Percentiles rank a stretch among this genome's conserved stretches.
Evolutionary conservation across 1,140 invertebrate genomes (phyloP).

Genomic region (Wiebesia pumilae): DNA sequence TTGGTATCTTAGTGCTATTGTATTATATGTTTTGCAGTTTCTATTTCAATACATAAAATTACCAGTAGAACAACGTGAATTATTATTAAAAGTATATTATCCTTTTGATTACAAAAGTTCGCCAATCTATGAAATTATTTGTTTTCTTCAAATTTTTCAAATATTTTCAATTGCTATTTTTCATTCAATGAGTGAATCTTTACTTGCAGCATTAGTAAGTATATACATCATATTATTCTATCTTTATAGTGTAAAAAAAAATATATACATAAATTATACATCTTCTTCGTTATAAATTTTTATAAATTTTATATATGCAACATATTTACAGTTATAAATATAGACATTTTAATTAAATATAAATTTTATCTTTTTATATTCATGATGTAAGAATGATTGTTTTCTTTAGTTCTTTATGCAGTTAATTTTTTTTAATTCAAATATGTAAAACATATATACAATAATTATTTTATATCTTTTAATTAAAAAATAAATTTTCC

Average conservation of each 20-base stretch:
- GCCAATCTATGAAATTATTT: constrained; percentile 19
- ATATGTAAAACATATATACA: no score
- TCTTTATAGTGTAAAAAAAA: not conserved
- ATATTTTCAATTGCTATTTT: not conserved
- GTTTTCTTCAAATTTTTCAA: constrained; percentile 8
- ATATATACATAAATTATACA: no score
- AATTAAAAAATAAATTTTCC: no score
- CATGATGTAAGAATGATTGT: not conserved
- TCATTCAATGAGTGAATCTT: constrained; percentile 24
- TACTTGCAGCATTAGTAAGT: constrained; percentile 26
- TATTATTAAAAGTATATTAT: constrained; percentile 9
- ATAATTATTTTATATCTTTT: no score
- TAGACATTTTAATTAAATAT: not conserved
- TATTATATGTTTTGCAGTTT: constrained; percentile 6
- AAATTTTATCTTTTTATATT: not conserved
- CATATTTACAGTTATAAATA: not conserved
- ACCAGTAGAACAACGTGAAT: not conserved
- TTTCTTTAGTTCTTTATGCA: not conserved
- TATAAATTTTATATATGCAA: not conserved
- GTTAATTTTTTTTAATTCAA: no score
- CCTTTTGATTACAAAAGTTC: constrained; percentile 19
- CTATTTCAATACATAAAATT: not conserved
- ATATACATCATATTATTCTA: not conserved
- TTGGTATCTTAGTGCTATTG: not conserved
- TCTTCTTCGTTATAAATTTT: no score